Base-by-base conservation (phyloP, 2,888 invertebrate genomes). In the Dysmachus trigonus region DNA sequence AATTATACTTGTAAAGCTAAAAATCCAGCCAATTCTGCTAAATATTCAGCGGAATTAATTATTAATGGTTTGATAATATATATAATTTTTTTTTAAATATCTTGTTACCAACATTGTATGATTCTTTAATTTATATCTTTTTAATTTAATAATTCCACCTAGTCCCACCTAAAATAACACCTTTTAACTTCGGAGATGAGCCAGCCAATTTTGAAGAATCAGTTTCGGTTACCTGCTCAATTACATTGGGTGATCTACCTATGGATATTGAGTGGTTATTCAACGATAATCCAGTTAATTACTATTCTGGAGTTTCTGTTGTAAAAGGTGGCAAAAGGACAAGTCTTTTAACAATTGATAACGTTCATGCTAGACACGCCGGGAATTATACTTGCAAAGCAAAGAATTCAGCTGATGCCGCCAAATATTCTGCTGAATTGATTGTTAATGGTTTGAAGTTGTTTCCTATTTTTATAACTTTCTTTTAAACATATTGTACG, bases 321-420 rank as follows among this genome's bases (percentile, higher is more conserved):
- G 86, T 88, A 0, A 88, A 88, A 87, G 91, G 93, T 87, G 94
- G 94, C 89, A 92, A 93, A 90, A 92, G 94, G 90, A 93, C 94
- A 90, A 94, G 93, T 89, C 93, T 94, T 86, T 92, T 95, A 87
- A 94, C 94, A 51, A 95, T 95, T 89, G 95, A 95, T 89, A 93
- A 94, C 27, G 93, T 95, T 87, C 93, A 94, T 87, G 94, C 94
- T 74, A 93, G 92, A 88, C 94, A 95, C 89, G 94, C 94, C 79
- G 95, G 95, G 85, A 93, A 94, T 88, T 95, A 95, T 90, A 95
- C 94, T 88, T 95, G 95, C 91, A 92, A 93, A 88, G 95, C 93
- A 47, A 92, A 91, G 89, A 95, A 95, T 91, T 90, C 91, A 86
- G 94, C 94, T 83, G 95, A 94, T 87, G 90, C 92, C 87, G 92